phyloP scores from a whole-genome alignment of 2,797 vertebrate genomes.

The Rhincodon typus region DNA sequence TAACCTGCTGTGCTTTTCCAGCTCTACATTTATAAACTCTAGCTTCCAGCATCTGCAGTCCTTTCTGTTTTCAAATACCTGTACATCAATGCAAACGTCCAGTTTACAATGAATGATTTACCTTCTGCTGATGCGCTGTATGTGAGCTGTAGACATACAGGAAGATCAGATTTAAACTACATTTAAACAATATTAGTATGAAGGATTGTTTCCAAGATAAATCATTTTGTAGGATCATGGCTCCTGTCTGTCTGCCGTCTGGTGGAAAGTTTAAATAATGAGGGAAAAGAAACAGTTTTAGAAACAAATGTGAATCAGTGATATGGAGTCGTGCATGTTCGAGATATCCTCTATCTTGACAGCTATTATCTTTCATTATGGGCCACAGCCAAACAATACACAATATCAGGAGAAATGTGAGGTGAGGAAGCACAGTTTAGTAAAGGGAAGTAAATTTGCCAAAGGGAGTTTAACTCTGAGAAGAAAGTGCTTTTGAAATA shows the following conservation, averaged over 20 bases:
- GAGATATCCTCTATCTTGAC: not conserved
- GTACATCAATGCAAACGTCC: not conserved
- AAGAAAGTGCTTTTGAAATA: not conserved
- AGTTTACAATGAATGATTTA: not conserved
- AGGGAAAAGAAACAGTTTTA: not conserved
- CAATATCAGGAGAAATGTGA: not conserved
- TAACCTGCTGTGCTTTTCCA: no score
- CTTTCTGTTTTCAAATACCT: no score
- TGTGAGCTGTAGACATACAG: not conserved
- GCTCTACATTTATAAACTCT: no score
- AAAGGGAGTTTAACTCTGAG: not conserved
- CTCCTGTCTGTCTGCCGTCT: constrained; percentile 25
- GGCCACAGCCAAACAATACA: not conserved
- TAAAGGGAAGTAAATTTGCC: not conserved
- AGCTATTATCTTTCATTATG: not conserved
- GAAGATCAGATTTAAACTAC: not conserved
- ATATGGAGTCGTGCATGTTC: not conserved
- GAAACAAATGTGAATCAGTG: not conserved
- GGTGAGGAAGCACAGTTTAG: not conserved
- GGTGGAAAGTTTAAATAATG: constrained; percentile 16
- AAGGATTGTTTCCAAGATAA: constrained; percentile 26
- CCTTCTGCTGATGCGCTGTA: not conserved
- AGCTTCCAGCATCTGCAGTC: no score
- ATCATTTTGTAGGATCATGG: not conserved
- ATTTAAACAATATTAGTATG: not conserved